Evolutionary conservation across 2,113 vertebrate genomes (phyloP), one percentile per base, ranked within the genome.

Genomic region (Pogonocichla stellata): DNA sequence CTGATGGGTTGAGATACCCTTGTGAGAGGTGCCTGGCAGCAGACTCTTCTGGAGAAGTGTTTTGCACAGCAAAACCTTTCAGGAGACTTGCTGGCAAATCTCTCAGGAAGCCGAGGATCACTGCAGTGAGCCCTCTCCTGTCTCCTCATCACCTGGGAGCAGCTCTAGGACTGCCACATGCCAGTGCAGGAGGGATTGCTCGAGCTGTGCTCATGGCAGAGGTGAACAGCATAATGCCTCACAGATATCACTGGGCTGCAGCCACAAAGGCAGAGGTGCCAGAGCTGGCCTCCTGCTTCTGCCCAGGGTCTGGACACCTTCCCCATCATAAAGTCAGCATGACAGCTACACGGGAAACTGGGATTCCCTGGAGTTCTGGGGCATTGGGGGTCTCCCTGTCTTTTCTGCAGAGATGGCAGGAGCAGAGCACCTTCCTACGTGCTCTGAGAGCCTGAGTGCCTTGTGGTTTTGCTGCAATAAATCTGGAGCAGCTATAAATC

Each of bases 401-500:
- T 92, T 29, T 26, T 93, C 64, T 77, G 67, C 71, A 88, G 95
- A 78, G 64, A 20, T 1, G 3, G 51, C 79, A 90, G 79, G 50
- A 94, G 60, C 90, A 86, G 38, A 92, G 51, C 80, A 96, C 91
- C 86, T 97, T 94, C 58, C 83, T 92, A 62, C 7, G 25, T 94
- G 92, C 86, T 96, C 60, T 18, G 91, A 86, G 80, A 96, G 91
- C 64, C 60, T 62, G 82, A 94, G 82, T 1, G 47, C 82, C 56
- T 86, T 18, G 64, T 4, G 5, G 47, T 78, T 94, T 86, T 88
- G 72, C 91, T 93, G 89, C 84, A 95, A 91, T 95, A 96, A 91
- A 96, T 93, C 61, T 97, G 83, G 93, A 95, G 57, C 93, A 92
- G 74, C 81, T 83, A 90, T 90, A 92, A 95, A 90, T 94, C 94